A percentile compares a stretch with the other conserved stretches of the same genome.
Evolutionary conservation across 2,797 vertebrate species (phyloP).

Genomic region (Geotrypetes seraphini): DNA sequence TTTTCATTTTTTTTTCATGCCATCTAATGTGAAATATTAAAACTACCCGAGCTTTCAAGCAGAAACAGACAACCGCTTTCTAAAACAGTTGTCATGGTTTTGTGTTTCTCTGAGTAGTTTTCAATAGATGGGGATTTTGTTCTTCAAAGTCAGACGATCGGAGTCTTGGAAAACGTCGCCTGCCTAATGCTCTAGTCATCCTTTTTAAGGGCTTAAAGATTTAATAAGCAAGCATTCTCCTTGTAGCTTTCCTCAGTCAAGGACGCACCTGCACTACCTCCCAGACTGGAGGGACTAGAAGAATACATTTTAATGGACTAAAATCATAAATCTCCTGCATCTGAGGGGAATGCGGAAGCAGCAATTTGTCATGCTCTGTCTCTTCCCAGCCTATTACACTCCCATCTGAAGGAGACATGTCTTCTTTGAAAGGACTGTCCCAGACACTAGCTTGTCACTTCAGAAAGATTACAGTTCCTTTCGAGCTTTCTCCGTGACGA

Average conservation of each 20-base stretch:
- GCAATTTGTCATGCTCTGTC: constrained; percentile 13
- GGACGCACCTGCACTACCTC: constrained; percentile 8
- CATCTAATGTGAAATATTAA: no score
- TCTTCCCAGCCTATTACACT: constrained; percentile 23
- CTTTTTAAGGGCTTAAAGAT: constrained; percentile 15
- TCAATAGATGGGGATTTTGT: background rate
- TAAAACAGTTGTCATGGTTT: no score
- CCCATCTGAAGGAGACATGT: constrained; percentile 8
- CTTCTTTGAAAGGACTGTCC: constrained; percentile 12
- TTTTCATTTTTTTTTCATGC: no score
- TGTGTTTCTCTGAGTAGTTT: no score
- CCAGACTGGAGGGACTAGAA: constrained; percentile 18
- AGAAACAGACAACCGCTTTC: no score
- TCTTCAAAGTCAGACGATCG: constrained; percentile 11
- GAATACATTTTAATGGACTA: constrained; percentile 30
- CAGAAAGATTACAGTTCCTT: constrained; percentile 6
- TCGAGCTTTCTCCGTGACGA: constrained; percentile 16
- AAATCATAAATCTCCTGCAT: constrained; percentile 18
- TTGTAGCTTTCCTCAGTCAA: constrained; percentile 16
- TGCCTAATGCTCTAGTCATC: constrained; percentile 12
- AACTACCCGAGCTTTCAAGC: no score
- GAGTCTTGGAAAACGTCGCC: constrained; percentile 11
- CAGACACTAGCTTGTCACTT: constrained; percentile 14
- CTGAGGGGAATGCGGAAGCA: constrained; percentile 21
- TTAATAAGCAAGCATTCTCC: constrained; percentile 17